Conservation (phyloP, 2,888 invertebrate genomes). For the Drosophila hamatofila region DNA sequence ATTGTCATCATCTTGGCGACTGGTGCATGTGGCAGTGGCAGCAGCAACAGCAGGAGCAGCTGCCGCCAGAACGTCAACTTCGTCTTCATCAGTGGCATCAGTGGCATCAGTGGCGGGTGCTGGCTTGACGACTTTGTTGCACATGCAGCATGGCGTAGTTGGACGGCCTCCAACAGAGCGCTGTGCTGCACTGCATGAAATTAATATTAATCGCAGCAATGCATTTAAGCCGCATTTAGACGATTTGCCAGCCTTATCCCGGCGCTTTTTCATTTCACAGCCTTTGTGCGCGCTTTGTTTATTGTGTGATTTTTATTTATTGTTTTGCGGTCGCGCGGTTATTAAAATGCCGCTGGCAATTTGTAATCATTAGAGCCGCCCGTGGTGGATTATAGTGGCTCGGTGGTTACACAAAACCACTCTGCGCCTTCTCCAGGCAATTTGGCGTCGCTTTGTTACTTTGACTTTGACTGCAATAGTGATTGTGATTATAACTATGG, state of each 20-base stretch:
- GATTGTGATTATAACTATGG: background rate
- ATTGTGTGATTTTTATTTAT: conserved; percentile 75
- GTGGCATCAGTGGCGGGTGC: conserved; percentile 15
- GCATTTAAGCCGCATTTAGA: conserved; percentile 79
- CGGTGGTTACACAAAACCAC: background rate
- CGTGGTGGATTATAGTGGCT: conserved; percentile 3
- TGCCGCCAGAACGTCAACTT: conserved; percentile 42
- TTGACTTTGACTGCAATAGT: background rate
- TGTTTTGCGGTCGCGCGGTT: conserved; percentile 70
- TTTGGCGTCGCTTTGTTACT: conserved; percentile 16
- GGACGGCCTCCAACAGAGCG: conserved; percentile 67
- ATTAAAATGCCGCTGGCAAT: conserved; percentile 78
- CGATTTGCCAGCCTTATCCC: conserved; percentile 64
- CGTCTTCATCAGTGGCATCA: conserved; percentile 52
- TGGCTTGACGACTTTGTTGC: conserved; percentile 54
- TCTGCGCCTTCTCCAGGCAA: background rate
- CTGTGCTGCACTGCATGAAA: conserved; percentile 69
- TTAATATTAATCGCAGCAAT: conserved; percentile 78
- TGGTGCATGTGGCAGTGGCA: conserved; percentile 51
- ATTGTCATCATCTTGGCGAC: conserved; percentile 49
- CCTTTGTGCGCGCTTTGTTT: conserved; percentile 56
- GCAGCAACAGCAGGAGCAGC: background rate
- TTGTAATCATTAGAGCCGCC: conserved; percentile 73
- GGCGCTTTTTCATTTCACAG: conserved; percentile 47
- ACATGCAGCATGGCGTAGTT: conserved; percentile 57